Evolutionary conservation across 2,797 vertebrate species (phyloP), one percentile per base, ranked within the genome.

Genomic region (Carapus acus): DNA sequence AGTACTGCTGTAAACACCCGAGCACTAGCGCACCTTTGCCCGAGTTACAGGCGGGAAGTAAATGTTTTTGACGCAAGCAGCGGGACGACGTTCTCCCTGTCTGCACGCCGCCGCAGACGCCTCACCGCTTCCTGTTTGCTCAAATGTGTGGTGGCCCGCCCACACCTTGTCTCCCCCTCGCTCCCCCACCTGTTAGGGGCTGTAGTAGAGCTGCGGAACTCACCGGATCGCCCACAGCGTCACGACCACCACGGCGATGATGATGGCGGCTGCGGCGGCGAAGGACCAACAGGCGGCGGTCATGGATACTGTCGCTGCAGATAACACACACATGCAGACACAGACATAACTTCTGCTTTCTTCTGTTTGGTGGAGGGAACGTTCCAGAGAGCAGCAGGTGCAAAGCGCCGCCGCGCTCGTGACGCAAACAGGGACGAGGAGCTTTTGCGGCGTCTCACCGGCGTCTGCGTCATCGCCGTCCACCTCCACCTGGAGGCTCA

Each of bases 81-180:
- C 23, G 9, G 27, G 13, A 49, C 55, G 47, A 49, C 46, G 24
- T 52, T 73, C 61, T 68, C 77, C 73, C 76, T 69, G 57, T 57
- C 60, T 66, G 19, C 63, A 48, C 6, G 56, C 17, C n/a, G 4
- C 54, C 71, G 82, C 19, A 76, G 85, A 81, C 65, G 74, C 77
- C 87, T 70, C 82, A 68, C 1, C 3, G 5, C 62, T 81, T 89
- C 87, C 86, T 90, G 86, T 89, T 88, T 87, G 70, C 84, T 79
- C 84, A 78, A 71, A 27, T 27, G 24, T 27, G 5, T 27, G 24
- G 24, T 44, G 9, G 36, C 16, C 59, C 33, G 6, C 67, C 34
- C 54, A 27, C 8, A n/a, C n/a, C n/a, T 54, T 49, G 38, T 8
- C 7, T 42, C 73, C 57, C 52, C 62, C 54, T 69, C 51, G n/a